phyloP scores from a whole-genome alignment of 2,888 invertebrate species.

The Encarsia formosa region DNA sequence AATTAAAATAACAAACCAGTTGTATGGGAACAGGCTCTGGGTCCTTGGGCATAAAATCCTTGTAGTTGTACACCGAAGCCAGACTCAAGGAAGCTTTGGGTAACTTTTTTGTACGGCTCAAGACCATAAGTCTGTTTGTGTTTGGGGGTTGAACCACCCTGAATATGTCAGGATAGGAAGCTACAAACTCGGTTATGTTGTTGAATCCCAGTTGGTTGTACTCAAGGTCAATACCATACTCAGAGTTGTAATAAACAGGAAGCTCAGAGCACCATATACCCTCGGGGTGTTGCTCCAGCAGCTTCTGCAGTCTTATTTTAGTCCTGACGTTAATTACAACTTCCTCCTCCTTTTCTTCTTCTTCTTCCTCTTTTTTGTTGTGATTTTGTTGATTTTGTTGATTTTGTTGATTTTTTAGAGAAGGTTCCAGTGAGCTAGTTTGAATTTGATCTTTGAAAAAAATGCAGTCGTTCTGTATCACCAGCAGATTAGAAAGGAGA shows the following conservation, averaged over 20 bases:
- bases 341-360: neutral
- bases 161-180: slow-evolving; percentile 42
- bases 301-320: slow-evolving; percentile 35
- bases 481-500: slow-evolving; percentile 28
- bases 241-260: slow-evolving; percentile 35
- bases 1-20: slow-evolving; percentile 32
- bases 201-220: slow-evolving; percentile 42
- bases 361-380: neutral
- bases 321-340: slow-evolving; percentile 33
- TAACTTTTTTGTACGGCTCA: slow-evolving; percentile 8
- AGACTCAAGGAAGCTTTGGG: slow-evolving; percentile 23
- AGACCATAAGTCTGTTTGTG: slow-evolving; percentile 36
- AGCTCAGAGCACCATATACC: slow-evolving; percentile 46
- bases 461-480: slow-evolving; percentile 16
- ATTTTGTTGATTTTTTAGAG: neutral
- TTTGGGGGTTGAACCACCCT: slow-evolving; percentile 28
- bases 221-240: slow-evolving; percentile 38
- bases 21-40: slow-evolving; percentile 35
- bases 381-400: neutral
- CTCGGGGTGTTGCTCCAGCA: slow-evolving; percentile 39
- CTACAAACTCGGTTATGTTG: slow-evolving; percentile 40
- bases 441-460: slow-evolving; percentile 16
- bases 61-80: slow-evolving; percentile 33
- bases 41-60: slow-evolving; percentile 28
- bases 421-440: neutral